Conservation (phyloP, 2,113 vertebrate species). For the Rhea pennata region DNA sequence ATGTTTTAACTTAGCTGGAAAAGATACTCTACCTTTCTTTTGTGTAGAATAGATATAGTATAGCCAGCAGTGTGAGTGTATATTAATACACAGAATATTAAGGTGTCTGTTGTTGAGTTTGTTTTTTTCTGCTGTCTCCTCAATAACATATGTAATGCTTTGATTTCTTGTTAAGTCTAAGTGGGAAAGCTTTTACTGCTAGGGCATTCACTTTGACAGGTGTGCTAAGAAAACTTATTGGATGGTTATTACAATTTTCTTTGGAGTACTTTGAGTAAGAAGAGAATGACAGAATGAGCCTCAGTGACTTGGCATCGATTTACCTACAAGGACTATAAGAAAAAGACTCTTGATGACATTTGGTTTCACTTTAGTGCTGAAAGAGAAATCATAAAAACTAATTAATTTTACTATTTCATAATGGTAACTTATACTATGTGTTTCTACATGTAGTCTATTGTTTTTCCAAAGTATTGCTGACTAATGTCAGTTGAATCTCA, state of each 20-base stretch:
- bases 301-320: not conserved
- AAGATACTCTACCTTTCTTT: not conserved
- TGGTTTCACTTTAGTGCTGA: not conserved
- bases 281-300: not conserved
- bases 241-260: not conserved
- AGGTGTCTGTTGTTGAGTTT: not conserved
- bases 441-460: slow-evolving; percentile 36
- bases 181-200: not conserved
- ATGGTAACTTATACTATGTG: not conserved
- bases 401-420: not conserved
- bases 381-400: not conserved
- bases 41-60: not conserved
- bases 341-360: not conserved
- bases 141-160: not conserved
- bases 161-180: not conserved
- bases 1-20: not conserved
- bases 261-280: not conserved
- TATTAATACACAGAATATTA: not conserved
- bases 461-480: slow-evolving; percentile 11
- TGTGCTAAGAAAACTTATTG: not conserved
- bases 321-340: not conserved
- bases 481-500: not conserved
- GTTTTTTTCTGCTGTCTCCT: not conserved
- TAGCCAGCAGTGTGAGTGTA: not conserved
- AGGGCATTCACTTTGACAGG: not conserved